phyloP scores from a whole-genome alignment of 2,113 vertebrate species.

The Gymnarchus niloticus region DNA sequence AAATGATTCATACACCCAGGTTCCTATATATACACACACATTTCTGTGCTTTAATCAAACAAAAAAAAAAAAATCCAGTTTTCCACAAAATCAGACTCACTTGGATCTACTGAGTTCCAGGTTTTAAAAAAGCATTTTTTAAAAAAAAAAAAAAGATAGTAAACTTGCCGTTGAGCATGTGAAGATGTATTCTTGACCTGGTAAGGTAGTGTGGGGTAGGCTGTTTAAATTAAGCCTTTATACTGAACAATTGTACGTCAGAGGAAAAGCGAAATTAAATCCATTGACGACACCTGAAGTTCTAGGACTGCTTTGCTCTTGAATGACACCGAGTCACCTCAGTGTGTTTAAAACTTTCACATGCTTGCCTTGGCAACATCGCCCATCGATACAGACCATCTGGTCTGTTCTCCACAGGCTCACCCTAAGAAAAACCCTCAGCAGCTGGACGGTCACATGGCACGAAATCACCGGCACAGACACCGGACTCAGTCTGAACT shows the following conservation, averaged over 20 bases:
- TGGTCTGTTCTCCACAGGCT: no score
- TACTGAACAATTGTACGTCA: neutral
- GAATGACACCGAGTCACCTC: neutral
- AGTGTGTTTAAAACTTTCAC: neutral
- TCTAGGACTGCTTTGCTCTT: neutral
- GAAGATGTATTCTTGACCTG: neutral
- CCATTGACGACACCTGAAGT: neutral
- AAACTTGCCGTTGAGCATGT: neutral
- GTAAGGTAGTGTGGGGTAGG: neutral
- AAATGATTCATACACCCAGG: constrained; percentile 50
- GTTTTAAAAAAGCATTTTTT: neutral
- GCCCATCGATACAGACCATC: no score
- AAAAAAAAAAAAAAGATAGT: neutral
- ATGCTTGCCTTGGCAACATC: neutral
- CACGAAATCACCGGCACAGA: neutral
- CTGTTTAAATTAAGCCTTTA: neutral
- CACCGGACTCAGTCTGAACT: neutral
- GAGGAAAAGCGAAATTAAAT: neutral
- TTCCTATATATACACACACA: constrained; percentile 44
- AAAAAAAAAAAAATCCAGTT: constrained; percentile 47
- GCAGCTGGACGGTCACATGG: neutral
- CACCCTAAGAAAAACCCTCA: no score
- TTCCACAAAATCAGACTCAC: constrained; percentile 38
- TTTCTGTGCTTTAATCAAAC: constrained; percentile 42
- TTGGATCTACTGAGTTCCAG: neutral